Evolutionary conservation across 35 echinoderm and acorn worm genomes (phyloP).

Genomic region (Acanthaster planci): DNA sequence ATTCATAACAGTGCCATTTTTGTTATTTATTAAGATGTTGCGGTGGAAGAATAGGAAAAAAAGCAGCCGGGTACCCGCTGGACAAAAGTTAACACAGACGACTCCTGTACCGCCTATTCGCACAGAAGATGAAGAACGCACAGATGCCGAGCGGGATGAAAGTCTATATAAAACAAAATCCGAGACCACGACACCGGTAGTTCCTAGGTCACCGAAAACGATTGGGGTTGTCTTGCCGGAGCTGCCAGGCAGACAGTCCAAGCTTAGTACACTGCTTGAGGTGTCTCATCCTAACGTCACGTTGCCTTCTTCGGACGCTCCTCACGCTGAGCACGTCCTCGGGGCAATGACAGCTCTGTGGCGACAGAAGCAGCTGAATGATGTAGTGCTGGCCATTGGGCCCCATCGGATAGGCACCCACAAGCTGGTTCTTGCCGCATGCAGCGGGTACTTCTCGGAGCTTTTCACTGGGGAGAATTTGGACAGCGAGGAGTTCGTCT

Average conservation of each 20-base stretch:
- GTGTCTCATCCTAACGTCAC: constrained; percentile 34
- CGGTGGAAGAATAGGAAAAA: too few relatives aligned
- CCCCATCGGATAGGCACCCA: constrained; percentile 87
- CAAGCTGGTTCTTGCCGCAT: constrained; percentile 78
- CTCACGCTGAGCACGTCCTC: constrained; percentile 47
- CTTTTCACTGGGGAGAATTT: constrained; percentile 71
- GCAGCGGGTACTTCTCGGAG: constrained; percentile 81
- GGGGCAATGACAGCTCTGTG: constrained; percentile 64
- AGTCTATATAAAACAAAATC: background rate
- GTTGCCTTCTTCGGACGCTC: background rate
- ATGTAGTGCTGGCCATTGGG: constrained; percentile 80
- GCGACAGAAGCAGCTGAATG: constrained; percentile 82
- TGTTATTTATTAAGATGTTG: too few relatives aligned
- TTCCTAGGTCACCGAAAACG: background rate
- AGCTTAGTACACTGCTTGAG: constrained; percentile 64
- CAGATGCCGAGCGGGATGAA: too few relatives aligned
- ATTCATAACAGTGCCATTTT: too few relatives aligned
- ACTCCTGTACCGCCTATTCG: too few relatives aligned
- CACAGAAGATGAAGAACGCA: too few relatives aligned
- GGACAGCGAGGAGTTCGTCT: constrained; percentile 66
- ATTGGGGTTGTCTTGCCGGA: background rate
- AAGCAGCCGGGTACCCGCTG: too few relatives aligned
- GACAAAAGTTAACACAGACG: too few relatives aligned
- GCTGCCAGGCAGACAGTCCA: constrained; percentile 32
- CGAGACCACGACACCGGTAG: background rate